A percentile compares a stretch with the other conserved stretches of the same genome.
phyloP scores from a whole-genome alignment of 2,797 vertebrate genomes.

The Galagoides demidoff region DNA sequence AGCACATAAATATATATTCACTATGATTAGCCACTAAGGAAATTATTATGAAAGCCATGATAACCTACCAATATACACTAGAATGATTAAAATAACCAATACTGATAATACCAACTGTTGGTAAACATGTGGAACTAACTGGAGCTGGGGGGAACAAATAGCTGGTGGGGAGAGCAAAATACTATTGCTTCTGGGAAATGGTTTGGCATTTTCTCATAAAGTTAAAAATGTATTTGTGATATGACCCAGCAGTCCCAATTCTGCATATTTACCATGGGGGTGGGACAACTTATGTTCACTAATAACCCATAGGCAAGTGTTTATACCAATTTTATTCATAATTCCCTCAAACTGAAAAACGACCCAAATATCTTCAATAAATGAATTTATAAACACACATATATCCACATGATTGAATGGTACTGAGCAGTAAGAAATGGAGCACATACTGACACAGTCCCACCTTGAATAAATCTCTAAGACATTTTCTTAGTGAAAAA shows the following conservation, averaged over 20 bases:
- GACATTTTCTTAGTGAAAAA: background rate
- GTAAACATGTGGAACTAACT: background rate
- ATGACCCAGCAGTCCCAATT: background rate
- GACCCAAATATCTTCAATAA: background rate
- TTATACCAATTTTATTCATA: background rate
- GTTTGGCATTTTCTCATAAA: background rate
- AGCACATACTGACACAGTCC: background rate
- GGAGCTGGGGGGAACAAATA: background rate
- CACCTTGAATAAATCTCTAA: background rate
- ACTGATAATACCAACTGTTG: background rate
- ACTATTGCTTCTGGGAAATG: background rate
- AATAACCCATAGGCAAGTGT: background rate
- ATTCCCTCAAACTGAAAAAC: background rate
- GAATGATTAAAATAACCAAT: background rate
- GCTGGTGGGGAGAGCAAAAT: background rate
- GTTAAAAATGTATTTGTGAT: background rate
- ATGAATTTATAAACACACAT: background rate
- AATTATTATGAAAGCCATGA: background rate
- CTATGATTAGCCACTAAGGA: background rate
- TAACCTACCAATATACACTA: background rate
- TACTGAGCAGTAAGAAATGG: background rate
- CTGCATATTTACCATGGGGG: background rate
- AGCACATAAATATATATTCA: background rate
- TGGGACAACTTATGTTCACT: background rate
- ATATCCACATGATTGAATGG: background rate